These are phyloP conservation scores for Atopsyche davidsoni DNA, from an alignment of 1,140 invertebrate species.

Conservation along the genomic window DNA sequence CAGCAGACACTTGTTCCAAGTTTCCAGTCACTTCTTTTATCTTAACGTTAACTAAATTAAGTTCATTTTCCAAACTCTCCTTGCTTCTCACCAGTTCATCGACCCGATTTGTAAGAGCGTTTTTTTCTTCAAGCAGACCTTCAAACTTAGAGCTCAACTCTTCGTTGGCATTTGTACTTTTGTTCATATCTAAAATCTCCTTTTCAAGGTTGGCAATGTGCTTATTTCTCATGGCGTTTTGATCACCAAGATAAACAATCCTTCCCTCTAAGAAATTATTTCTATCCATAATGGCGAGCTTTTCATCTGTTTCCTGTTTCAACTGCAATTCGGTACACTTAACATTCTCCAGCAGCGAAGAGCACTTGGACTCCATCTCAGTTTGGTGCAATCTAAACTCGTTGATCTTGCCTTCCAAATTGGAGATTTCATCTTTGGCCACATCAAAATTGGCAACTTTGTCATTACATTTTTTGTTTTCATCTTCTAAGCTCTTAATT, in stretches of 20 bases:
- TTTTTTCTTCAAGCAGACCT: conserved; percentile 25
- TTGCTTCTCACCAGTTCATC: conserved; percentile 21
- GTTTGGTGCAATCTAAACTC: conserved; percentile 35
- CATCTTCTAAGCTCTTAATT: conserved; percentile 41
- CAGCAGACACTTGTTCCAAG: conserved; percentile 12
- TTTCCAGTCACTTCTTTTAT: conserved; percentile 7
- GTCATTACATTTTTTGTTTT: conserved; percentile 35
- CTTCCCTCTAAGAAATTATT: conserved; percentile 44
- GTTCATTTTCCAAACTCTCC: conserved; percentile 22
- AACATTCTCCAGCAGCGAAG: conserved; percentile 41
- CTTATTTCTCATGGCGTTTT: conserved; percentile 41
- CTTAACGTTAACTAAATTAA: conserved; percentile 16
- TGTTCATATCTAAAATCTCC: conserved; percentile 33
- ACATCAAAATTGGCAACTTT: conserved; percentile 38
- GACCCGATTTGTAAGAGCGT: conserved; percentile 32
- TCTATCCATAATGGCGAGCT: conserved; percentile 46
- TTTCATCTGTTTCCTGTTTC: conserved; percentile 48
- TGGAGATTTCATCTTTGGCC: conserved; percentile 36
- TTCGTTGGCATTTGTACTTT: conserved; percentile 28
- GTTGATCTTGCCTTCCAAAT: conserved; percentile 35
- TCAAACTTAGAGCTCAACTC: conserved; percentile 10
- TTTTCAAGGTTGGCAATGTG: conserved; percentile 39
- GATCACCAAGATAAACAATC: conserved; percentile 41
- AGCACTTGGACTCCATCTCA: conserved; percentile 35
- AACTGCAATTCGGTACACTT: conserved; percentile 44